Evolutionary conservation across 2,797 vertebrate genomes (phyloP).

Genomic region (Phrynocephalus guinanensis): DNA sequence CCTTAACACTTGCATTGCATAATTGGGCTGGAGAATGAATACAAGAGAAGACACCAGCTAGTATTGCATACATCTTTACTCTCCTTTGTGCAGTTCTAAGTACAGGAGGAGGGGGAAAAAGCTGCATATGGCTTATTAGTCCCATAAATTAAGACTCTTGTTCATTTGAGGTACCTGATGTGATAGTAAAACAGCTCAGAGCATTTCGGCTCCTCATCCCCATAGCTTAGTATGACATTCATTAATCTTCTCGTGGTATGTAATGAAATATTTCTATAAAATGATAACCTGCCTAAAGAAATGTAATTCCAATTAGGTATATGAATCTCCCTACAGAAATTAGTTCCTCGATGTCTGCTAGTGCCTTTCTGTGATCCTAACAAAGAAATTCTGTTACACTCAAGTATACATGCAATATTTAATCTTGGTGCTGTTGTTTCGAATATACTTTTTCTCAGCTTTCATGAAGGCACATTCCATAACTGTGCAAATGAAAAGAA

Average conservation of each 20-base stretch:
- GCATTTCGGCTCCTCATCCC: slow-evolving; percentile 27
- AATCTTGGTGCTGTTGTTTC: background rate
- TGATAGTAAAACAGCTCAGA: background rate
- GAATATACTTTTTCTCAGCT: background rate
- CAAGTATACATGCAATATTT: too few species aligned
- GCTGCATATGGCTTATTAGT: background rate
- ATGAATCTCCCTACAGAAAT: background rate
- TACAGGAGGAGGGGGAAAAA: background rate
- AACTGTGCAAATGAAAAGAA: background rate
- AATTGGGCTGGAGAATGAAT: background rate
- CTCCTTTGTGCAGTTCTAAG: background rate
- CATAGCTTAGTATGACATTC: slow-evolving; percentile 48
- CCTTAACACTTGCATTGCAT: too few species aligned
- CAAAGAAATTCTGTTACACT: background rate
- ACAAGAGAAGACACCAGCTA: background rate
- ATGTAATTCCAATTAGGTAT: slow-evolving; percentile 12
- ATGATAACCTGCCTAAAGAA: background rate
- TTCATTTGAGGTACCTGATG: background rate
- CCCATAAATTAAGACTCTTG: slow-evolving; percentile 1
- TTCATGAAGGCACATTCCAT: background rate
- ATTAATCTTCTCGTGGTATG: slow-evolving; percentile 55
- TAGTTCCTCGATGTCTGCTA: background rate
- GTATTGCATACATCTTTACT: background rate
- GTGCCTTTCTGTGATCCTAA: background rate
- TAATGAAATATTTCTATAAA: slow-evolving; percentile 22